Conservation (phyloP, 2,113 vertebrate genomes). For the Anser brachyrhynchus region DNA sequence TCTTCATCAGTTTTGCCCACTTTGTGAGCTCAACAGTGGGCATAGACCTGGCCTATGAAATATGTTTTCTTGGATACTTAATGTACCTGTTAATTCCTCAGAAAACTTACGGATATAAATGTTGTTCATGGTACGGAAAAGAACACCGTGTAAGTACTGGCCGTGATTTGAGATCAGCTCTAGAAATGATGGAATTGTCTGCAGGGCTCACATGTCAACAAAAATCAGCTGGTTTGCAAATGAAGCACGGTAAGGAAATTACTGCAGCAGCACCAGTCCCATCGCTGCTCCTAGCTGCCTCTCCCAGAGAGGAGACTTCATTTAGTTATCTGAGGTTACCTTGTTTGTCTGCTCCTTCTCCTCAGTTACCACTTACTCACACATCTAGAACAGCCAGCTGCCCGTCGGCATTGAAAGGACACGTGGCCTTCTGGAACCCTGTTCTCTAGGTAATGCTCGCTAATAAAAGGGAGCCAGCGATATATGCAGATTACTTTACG, state of each 20-base stretch:
- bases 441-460: neutral
- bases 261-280: rapidly evolving
- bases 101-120: neutral
- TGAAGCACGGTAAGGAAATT: neutral
- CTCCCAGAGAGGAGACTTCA: neutral
- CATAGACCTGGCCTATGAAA: neutral
- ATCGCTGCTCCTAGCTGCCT: neutral
- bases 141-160: neutral
- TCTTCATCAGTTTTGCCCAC: neutral
- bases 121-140: neutral
- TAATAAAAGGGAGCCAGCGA: neutral
- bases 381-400: neutral
- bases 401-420: neutral
- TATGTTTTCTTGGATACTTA: neutral
- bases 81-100: neutral
- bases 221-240: neutral
- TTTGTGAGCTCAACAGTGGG: neutral
- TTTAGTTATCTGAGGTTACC: neutral
- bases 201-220: slow-evolving; percentile 33
- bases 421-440: neutral
- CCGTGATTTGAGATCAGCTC: neutral
- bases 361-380: neutral
- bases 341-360: neutral
- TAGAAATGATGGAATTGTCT: neutral
- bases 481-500: neutral